These are phyloP conservation scores for Lasioglossum morio DNA, from an alignment of 2,888 invertebrate genomes.

Conservation along the genomic window DNA sequence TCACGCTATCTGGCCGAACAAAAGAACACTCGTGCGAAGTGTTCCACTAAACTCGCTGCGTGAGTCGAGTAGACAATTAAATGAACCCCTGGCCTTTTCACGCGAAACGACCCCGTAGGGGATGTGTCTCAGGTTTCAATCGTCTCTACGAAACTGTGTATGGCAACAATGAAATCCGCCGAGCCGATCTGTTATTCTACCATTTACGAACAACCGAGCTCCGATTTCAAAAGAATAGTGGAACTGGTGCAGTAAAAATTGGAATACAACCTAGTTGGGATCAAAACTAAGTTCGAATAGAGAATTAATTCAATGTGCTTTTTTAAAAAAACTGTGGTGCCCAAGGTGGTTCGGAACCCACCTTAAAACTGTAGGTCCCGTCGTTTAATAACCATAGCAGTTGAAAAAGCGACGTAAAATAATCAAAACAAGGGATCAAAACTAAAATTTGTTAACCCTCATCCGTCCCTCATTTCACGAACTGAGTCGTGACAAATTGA, in stretches of 20 bases:
- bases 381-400: too few species aligned
- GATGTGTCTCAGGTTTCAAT: not conserved
- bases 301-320: too few species aligned
- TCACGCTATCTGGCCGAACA: slow-evolving; percentile 12
- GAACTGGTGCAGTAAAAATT: not conserved
- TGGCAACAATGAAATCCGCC: not conserved
- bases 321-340: too few species aligned
- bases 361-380: too few species aligned
- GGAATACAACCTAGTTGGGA: not conserved
- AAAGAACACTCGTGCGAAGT: not conserved
- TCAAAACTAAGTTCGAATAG: too few species aligned
- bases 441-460: too few species aligned
- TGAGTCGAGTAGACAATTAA: slow-evolving; percentile 38
- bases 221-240: not conserved
- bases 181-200: not conserved
- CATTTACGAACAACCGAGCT: not conserved
- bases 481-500: too few species aligned
- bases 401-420: too few species aligned
- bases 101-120: not conserved
- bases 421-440: too few species aligned
- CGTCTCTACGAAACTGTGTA: not conserved
- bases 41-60: slow-evolving; percentile 10
- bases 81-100: not conserved
- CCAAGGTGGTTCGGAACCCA: too few species aligned
- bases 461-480: too few species aligned